Conservation (phyloP, 30 jellyfish, hydroid and myxozoan species). For the Morbakka virulenta region DNA sequence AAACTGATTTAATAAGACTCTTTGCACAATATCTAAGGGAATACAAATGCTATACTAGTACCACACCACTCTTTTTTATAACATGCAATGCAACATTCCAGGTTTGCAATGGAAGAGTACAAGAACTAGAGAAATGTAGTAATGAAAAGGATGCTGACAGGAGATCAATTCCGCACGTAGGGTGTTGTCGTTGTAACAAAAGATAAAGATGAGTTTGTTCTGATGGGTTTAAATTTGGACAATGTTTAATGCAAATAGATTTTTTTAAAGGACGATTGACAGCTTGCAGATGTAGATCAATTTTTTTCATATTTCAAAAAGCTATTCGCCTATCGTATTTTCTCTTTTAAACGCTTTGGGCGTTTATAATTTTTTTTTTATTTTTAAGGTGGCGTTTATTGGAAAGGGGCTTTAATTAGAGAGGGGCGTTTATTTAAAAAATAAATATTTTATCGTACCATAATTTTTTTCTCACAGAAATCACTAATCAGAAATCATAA, state of each 20-base stretch:
- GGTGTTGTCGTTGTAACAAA: constrained; percentile 32
- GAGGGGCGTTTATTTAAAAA: too few species aligned
- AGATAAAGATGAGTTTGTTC: constrained; percentile 33
- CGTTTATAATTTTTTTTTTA: too few species aligned
- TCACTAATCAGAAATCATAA: too few species aligned
- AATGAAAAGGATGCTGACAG: constrained; percentile 40
- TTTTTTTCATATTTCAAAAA: not conserved
- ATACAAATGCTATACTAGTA: constrained; percentile 28
- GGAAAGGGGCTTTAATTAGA: too few species aligned
- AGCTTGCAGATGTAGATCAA: constrained; percentile 34
- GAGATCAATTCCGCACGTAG: constrained; percentile 29
- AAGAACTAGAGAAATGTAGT: constrained; percentile 18
- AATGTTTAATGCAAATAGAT: constrained; percentile 8
- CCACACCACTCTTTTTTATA: constrained; percentile 45
- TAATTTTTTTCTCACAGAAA: too few species aligned
- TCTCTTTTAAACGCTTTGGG: too few species aligned
- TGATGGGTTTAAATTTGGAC: constrained; percentile 27
- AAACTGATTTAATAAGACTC: constrained; percentile 39
- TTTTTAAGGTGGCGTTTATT: too few species aligned
- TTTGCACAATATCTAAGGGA: constrained; percentile 39
- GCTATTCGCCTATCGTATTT: too few species aligned
- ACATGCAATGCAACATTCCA: constrained; percentile 24
- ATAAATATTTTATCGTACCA: too few species aligned
- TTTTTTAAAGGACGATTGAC: constrained; percentile 9
- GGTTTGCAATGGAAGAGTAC: constrained; percentile 37